phyloP scores from a whole-genome alignment of 2,797 vertebrate species.

The Sphaeramia orbicularis region DNA sequence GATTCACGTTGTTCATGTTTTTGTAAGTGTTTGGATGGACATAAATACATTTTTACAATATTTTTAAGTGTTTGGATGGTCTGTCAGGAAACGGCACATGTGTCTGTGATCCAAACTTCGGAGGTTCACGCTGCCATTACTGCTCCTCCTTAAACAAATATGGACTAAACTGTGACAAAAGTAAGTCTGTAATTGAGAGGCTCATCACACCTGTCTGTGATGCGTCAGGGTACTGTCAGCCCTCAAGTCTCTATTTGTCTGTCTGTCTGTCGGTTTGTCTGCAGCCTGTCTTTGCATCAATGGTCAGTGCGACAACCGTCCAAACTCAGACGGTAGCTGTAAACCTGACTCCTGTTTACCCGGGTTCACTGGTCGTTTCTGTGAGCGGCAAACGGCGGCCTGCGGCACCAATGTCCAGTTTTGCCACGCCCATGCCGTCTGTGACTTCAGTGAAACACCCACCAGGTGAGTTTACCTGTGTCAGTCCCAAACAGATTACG shows the following conservation, averaged over 20 bases:
- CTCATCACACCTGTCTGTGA: background rate
- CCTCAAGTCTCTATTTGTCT: background rate
- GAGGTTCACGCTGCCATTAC: slow-evolving; percentile 90
- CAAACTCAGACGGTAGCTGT: slow-evolving; percentile 86
- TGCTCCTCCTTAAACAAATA: slow-evolving; percentile 86
- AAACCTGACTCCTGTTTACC: slow-evolving; percentile 84
- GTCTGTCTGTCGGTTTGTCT: slow-evolving; percentile 26
- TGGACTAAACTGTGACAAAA: slow-evolving; percentile 88
- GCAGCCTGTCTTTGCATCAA: slow-evolving; percentile 89
- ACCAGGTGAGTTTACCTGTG: slow-evolving; percentile 78
- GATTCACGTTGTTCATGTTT: too few relatives aligned
- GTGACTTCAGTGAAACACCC: slow-evolving; percentile 80
- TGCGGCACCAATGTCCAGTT: slow-evolving; percentile 83
- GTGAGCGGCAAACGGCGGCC: slow-evolving; percentile 79
- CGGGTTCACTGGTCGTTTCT: slow-evolving; percentile 86
- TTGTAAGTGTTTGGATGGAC: background rate
- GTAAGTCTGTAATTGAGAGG: slow-evolving; percentile 73
- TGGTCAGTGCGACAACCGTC: slow-evolving; percentile 89
- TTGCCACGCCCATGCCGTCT: slow-evolving; percentile 91
- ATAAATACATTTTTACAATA: background rate
- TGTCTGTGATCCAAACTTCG: slow-evolving; percentile 85
- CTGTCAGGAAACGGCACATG: slow-evolving; percentile 89
- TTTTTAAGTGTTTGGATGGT: slow-evolving; percentile 88
- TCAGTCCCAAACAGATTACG: too few relatives aligned
- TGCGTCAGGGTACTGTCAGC: background rate